Conservation (phyloP, 2,113 vertebrate species). For the Spea multiplicata region DNA sequence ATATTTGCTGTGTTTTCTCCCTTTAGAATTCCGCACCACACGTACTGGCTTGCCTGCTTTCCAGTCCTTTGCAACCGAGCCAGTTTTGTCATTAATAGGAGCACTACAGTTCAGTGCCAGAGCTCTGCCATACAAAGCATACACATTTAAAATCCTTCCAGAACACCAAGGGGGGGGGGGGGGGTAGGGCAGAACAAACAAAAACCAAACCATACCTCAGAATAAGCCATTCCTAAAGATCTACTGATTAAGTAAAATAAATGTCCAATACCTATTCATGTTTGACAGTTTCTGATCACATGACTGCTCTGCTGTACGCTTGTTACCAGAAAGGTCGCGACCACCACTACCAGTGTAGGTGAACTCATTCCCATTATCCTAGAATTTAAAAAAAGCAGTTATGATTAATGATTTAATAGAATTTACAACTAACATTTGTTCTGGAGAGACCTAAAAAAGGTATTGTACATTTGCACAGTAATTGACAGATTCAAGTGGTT, state of each 20-base stretch:
- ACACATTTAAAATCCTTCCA: not conserved
- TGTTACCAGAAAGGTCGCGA: conserved; percentile 93
- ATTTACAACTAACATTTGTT: rapidly evolving
- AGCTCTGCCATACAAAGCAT: conserved; percentile 64
- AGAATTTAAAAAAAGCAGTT: rapidly evolving
- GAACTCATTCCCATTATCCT: conserved; percentile 95
- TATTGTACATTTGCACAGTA: too few relatives aligned
- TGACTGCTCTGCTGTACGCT: conserved; percentile 93
- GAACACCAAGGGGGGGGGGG: rapidly evolving
- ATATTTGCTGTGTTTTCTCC: conserved; percentile 91
- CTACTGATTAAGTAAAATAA: too few relatives aligned
- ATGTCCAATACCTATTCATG: conserved; percentile 82
- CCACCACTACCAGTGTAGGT: conserved; percentile 96
- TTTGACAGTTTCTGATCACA: conserved; percentile 98
- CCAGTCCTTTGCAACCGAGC: conserved; percentile 90
- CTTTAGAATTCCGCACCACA: conserved; percentile 88
- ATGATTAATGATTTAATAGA: not conserved
- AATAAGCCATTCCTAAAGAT: too few relatives aligned
- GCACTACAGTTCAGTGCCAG: conserved; percentile 91
- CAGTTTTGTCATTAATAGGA: conserved; percentile 81
- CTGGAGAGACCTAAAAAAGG: too few relatives aligned
- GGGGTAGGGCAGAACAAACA: not conserved
- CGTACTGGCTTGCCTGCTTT: conserved; percentile 87
- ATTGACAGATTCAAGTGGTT: too few relatives aligned
- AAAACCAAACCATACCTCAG: not conserved